phyloP scores from a whole-genome alignment of 2,888 invertebrate genomes.

The Chironomus tentans region DNA sequence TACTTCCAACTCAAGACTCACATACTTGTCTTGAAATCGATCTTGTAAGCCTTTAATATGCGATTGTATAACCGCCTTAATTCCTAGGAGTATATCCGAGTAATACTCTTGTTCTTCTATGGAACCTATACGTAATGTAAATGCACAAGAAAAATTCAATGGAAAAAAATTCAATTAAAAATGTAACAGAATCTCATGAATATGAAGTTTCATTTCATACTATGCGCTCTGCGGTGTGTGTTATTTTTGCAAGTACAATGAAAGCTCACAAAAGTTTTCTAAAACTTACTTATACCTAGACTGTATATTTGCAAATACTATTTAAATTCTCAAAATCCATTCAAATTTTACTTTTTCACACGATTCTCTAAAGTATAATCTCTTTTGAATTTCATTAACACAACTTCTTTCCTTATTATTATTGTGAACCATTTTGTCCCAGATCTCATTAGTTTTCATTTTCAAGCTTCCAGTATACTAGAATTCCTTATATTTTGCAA shows the following conservation, averaged over 20 bases:
- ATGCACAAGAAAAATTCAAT: slow-evolving; percentile 23
- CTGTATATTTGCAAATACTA: neutral
- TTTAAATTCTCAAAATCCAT: no score
- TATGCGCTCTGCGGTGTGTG: neutral
- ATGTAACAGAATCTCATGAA: neutral
- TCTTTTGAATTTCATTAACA: no score
- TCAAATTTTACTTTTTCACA: no score
- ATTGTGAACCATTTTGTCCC: no score
- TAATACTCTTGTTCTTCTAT: slow-evolving; percentile 72
- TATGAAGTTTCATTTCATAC: neutral
- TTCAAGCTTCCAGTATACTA: no score
- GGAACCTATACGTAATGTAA: slow-evolving; percentile 43
- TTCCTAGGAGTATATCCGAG: slow-evolving; percentile 66
- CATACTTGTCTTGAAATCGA: slow-evolving; percentile 63
- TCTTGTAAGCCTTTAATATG: slow-evolving; percentile 62
- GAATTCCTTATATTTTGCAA: no score
- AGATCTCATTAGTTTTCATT: no score
- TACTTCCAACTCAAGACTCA: slow-evolving; percentile 71
- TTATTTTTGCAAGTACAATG: neutral
- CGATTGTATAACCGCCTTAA: slow-evolving; percentile 71
- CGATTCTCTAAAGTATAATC: no score
- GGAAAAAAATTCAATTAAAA: slow-evolving; percentile 7
- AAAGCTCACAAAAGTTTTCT: slow-evolving; percentile 23
- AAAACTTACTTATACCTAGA: slow-evolving; percentile 16
- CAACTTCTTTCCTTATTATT: no score